Base-by-base conservation (phyloP, 2,888 invertebrate genomes). In the Anthoptus insignis region DNA sequence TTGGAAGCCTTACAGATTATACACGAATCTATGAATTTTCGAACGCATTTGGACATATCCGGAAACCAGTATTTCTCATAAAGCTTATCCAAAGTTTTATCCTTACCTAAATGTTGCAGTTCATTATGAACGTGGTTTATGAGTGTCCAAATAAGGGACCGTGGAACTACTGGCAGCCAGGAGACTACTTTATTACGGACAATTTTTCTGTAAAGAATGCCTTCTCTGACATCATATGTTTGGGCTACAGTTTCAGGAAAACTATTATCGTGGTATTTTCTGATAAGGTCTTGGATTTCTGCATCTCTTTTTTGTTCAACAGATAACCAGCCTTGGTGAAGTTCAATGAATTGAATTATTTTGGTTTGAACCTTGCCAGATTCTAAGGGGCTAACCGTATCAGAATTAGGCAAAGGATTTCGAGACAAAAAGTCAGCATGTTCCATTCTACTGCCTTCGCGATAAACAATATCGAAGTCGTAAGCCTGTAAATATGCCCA, bases 31-130 rank as follows among this genome's bases (percentile, higher is more conserved):
- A 74, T 56, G 37, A 69, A 73, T 50, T 69, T 68, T 2, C 61
- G 34, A 9, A 74, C 73, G 45, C 54, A 64, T 22, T 72, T 71
- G 0, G 68, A 53, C 72, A 75, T 75, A 19, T 69, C 32, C 0
- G 66, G 70, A 39, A 75, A 73, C 70, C 71, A 74, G 21, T 71
- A 73, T 6, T 65, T 65, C 7, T 70, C 69, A 9, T 67, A 69
- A 1, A 73, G 16, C 45, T 73, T 70, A 24, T 73, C 72, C 24
- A 73, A 27, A 1, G 70, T 70, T 47, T 71, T 73, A 8, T 73
- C 73, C 8, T 2, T 42, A 0, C 73, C 71, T 42, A 70, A 52
- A 54, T 71, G 72, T 19, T 67, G 42, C 5, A 70, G 6, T 49
- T 69, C 66, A 9, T 8, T 58, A 22, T 73, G 69, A 0, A 69